Evolutionary conservation across 2,888 invertebrate species (phyloP), one percentile per base, ranked within the genome.

Genomic region (Rutpela maculata): DNA sequence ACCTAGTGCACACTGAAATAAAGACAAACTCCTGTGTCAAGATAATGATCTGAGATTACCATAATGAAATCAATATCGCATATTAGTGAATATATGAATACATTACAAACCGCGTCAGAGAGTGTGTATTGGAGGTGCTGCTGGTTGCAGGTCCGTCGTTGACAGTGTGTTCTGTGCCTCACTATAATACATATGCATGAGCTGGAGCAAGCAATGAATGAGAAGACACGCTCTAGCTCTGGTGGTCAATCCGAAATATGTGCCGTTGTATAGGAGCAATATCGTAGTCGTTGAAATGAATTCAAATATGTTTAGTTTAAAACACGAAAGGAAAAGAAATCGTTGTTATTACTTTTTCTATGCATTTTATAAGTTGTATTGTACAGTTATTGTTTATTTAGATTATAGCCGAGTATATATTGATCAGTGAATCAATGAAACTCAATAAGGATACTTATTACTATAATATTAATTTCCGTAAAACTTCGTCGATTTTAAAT

Each of bases 41-140:
- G 89, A 89, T 88, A 89, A 88, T 88, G 86, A 88, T 88, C 88
- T 83, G 82, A 84, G 86, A 89, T 89, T 89, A 89, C 86, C 89
- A 89, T 89, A 89, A 88, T 88, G 88, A 88, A 89, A 89, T 89
- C 89, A 89, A 89, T 89, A 88, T 88, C 87, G 88, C 87, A 86
- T 88, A 88, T 88, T 88, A 88, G 87, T 88, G 89, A 89, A 89
- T 89, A 89, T 87, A 88, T 88, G 88, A 89, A 88, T 87, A 88
- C 85, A 88, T 88, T 88, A 88, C 69, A 35, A 31, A 17, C 65
- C 18, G 43, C 35, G 65, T 38, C 5, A 38, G 22, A 26, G 17
- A 35, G 62, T 31, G 65, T 65, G 43, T 43, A 38, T 65, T 38
- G 17, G 65, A 43, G 65, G 38, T 50, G 50, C 50, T 50, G 50